Evolutionary conservation across 2,888 invertebrate genomes (phyloP).

Genomic region (Lasioglossum leucozonium): DNA sequence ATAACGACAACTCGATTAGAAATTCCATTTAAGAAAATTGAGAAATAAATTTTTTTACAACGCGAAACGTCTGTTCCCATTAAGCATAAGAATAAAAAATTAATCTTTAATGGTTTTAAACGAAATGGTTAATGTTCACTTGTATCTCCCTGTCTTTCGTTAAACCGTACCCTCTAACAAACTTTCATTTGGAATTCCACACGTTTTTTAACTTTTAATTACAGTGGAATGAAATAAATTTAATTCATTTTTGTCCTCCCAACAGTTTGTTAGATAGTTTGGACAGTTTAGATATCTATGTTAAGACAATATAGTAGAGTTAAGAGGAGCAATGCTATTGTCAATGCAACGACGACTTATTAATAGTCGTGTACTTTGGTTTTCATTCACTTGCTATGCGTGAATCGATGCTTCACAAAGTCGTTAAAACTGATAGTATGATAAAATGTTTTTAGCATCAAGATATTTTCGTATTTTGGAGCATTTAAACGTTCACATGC

Average conservation of each 20-base stretch:
- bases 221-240: background rate
- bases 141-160: background rate
- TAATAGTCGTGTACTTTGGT: conserved; percentile 1
- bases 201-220: background rate
- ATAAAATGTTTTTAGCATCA: background rate
- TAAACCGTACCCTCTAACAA: background rate
- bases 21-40: too few relatives aligned
- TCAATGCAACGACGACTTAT: background rate
- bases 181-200: background rate
- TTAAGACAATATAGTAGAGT: too few relatives aligned
- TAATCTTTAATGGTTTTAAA: background rate
- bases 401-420: background rate
- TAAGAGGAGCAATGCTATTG: background rate
- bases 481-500: too few relatives aligned
- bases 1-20: too few relatives aligned
- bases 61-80: background rate
- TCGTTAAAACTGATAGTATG: background rate
- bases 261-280: background rate
- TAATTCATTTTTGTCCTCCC: background rate
- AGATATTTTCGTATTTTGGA: background rate
- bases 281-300: background rate
- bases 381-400: background rate
- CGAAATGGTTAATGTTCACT: background rate
- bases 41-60: background rate
- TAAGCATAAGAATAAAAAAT: background rate